These are phyloP conservation scores for Channallabes apus DNA, from an alignment of 2,797 vertebrate genomes.

Conservation along the genomic window DNA sequence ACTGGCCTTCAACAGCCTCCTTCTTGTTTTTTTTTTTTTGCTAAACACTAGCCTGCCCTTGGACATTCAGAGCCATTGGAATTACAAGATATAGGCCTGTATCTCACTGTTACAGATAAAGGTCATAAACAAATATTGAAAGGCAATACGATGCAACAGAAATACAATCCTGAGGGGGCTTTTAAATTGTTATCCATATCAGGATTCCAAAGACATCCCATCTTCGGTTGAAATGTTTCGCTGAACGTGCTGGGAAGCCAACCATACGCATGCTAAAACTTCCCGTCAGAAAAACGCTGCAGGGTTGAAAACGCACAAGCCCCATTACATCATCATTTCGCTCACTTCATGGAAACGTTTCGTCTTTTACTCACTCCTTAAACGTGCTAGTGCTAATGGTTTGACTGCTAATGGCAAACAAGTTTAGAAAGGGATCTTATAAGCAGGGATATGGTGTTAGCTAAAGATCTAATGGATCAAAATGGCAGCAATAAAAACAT, in stretches of 20 bases:
- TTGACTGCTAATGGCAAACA: conserved; percentile 42
- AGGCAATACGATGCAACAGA: background rate
- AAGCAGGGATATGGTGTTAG: conserved; percentile 39
- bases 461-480: conserved; percentile 62
- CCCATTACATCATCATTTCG: background rate
- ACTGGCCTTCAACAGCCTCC: conserved; percentile 34
- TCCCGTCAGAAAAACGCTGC: background rate
- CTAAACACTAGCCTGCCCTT: conserved; percentile 26
- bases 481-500: conserved; percentile 69
- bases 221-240: background rate
- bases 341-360: background rate
- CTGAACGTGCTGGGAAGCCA: background rate
- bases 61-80: background rate
- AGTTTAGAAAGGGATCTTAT: conserved; percentile 37
- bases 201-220: background rate
- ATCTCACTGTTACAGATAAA: background rate
- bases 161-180: background rate
- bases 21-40: conserved; percentile 35
- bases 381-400: background rate
- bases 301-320: background rate
- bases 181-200: background rate
- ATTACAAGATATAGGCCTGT: conserved; percentile 1
- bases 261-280: background rate
- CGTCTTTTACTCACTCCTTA: background rate
- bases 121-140: background rate